These are phyloP conservation scores for Crossocerus cetratus DNA, from an alignment of 2,888 invertebrate genomes.

Conservation along the genomic window DNA sequence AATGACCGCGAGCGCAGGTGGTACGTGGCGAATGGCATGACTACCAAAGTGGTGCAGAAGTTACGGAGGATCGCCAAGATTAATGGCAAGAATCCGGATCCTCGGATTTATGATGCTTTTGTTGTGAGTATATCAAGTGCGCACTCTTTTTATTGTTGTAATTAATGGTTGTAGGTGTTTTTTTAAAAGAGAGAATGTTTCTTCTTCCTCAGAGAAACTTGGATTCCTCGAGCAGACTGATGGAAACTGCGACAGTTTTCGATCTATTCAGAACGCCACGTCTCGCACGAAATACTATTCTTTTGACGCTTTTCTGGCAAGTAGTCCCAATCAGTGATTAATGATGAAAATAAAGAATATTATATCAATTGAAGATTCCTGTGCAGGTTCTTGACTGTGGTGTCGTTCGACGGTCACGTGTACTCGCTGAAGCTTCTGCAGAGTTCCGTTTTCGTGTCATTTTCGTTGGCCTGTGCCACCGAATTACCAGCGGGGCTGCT, in stretches of 20 bases:
- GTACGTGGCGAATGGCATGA: slow-evolving; percentile 78
- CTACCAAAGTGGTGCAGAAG: slow-evolving; percentile 77
- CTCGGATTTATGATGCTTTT: slow-evolving; percentile 75
- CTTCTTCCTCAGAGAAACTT: slow-evolving; percentile 67
- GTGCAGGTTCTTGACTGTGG: slow-evolving; percentile 84
- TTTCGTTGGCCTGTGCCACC: slow-evolving; percentile 89
- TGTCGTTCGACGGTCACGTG: slow-evolving; percentile 92
- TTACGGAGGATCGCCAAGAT: slow-evolving; percentile 78
- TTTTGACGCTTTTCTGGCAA: slow-evolving; percentile 78
- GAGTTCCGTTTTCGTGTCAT: slow-evolving; percentile 88
- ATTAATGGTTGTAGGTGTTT: not conserved
- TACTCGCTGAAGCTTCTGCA: slow-evolving; percentile 90
- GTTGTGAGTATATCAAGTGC: slow-evolving; percentile 66
- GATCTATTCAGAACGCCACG: slow-evolving; percentile 77
- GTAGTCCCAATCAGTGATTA: not conserved
- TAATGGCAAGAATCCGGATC: slow-evolving; percentile 76
- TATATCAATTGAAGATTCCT: not conserved
- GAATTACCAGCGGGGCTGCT: slow-evolving; percentile 91
- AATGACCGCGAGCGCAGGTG: slow-evolving; percentile 68
- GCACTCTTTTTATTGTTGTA: not conserved
- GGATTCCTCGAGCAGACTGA: slow-evolving; percentile 64
- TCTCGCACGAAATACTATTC: slow-evolving; percentile 76
- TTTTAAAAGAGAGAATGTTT: not conserved
- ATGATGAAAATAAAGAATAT: not conserved
- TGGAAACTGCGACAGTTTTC: slow-evolving; percentile 73